These are phyloP conservation scores for Melanotaenia pygmaea DNA, from an alignment of 2,797 vertebrate genomes.

Conservation along the genomic window DNA sequence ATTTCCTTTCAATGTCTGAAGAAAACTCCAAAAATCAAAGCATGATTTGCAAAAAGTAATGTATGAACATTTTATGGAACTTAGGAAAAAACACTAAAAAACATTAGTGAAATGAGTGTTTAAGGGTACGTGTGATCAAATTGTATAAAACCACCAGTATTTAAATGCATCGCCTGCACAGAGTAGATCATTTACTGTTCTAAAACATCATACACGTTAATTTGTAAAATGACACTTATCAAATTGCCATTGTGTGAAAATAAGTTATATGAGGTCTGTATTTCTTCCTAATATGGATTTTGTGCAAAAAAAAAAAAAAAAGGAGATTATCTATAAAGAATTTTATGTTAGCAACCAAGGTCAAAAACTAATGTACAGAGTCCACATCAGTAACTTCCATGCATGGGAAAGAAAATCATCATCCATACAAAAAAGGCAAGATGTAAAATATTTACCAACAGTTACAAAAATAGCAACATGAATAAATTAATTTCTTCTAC, in stretches of 20 bases:
- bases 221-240: slow-evolving; percentile 33
- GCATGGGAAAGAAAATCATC: slow-evolving; percentile 62
- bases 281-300: slow-evolving; percentile 58
- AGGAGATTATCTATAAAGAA: slow-evolving; percentile 48
- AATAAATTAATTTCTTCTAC: slow-evolving; percentile 85
- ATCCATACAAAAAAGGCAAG: slow-evolving; percentile 78
- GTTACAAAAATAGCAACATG: slow-evolving; percentile 84
- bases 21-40: slow-evolving; percentile 55
- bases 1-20: slow-evolving; percentile 62
- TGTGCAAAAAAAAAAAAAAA: slow-evolving; percentile 65
- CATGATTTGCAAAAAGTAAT: slow-evolving; percentile 64
- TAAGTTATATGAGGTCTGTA: slow-evolving; percentile 65
- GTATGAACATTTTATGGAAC: slow-evolving; percentile 64
- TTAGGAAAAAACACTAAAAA: slow-evolving; percentile 37
- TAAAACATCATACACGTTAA: slow-evolving; percentile 22
- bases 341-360: slow-evolving; percentile 53
- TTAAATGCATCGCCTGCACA: slow-evolving; percentile 59
- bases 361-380: slow-evolving; percentile 66
- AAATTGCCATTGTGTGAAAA: slow-evolving; percentile 63
- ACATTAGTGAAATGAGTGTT: slow-evolving; percentile 46
- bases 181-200: slow-evolving; percentile 17
- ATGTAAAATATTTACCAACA: slow-evolving; percentile 82
- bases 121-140: slow-evolving; percentile 37
- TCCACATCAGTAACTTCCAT: slow-evolving; percentile 78
- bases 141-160: slow-evolving; percentile 44